A percentile compares a stretch with the other conserved stretches of the same genome.
phyloP scores from a whole-genome alignment of 2,113 vertebrate species.

The Notothenia rossii region DNA sequence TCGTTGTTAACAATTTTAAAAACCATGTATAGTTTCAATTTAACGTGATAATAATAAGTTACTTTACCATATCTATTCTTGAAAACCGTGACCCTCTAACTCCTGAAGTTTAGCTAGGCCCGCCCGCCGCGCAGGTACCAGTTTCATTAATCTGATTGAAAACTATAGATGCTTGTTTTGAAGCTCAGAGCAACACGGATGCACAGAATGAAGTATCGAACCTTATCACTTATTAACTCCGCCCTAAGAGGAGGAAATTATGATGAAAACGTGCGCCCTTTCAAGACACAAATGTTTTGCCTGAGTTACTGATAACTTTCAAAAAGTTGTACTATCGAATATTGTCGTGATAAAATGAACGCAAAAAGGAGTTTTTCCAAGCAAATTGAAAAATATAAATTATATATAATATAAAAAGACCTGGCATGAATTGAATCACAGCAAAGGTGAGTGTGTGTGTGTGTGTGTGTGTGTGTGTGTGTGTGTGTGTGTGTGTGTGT shows the following conservation, averaged over 20 bases:
- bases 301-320: neutral
- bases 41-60: neutral
- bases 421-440: too few species aligned
- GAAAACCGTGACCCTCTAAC: too few species aligned
- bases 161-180: conserved; percentile 14
- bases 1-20: neutral
- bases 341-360: neutral
- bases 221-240: neutral
- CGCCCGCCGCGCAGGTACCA: neutral
- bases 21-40: fast-evolving
- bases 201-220: neutral
- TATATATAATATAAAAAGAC: too few species aligned
- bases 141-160: conserved; percentile 27
- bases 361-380: neutral
- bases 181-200: neutral
- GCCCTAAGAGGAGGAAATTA: neutral
- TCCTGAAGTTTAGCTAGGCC: neutral
- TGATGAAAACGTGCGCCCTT: neutral
- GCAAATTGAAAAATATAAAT: neutral
- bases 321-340: neutral
- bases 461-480: too few species aligned
- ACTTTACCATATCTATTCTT: conserved; percentile 37
- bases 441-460: too few species aligned
- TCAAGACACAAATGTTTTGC: neutral
- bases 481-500: too few species aligned